Evolutionary conservation across 1,140 invertebrate species (phyloP), one percentile per base, ranked within the genome.

Genomic region (Euschistus heros): DNA sequence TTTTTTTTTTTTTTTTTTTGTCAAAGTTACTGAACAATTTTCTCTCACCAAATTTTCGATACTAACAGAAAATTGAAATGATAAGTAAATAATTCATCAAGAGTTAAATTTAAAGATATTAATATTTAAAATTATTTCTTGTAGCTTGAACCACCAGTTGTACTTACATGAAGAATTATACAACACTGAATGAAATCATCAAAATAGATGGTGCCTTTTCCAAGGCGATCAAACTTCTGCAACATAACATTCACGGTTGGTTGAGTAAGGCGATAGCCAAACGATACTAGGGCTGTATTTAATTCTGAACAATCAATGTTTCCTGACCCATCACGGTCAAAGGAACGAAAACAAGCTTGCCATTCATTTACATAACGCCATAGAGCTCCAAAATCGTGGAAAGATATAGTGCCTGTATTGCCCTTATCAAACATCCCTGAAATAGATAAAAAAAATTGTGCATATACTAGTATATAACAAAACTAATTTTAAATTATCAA

Each of bases 281-380:
- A 98, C 57, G 86, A 86, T 17, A 84, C 89, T 0, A 99, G 76
- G 7, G 96, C 95, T 67, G 83, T 89, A 76, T 89, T 90, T 0
- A 99, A 75, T 79, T 99, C 96, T 67, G 83, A 78, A 73, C 82
- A 85, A 76, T 97, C 94, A 69, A 99, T 98, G 70, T 92, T 92
- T n/a, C 95, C 94, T 20, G 92, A 96, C 74, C 88, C 89, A 72
- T 99, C 96, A 54, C 86, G 80, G 75, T 99, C 96, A 77, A 96
- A 98, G 0, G 87, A 89, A 62, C 90, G 82, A 76, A 98, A 99
- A 74, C 92, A 96, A 70, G 87, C 88, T 76, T 97, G 92, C 94
- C 96, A 99, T 73, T 98, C 92, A n/a, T 89, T 93, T 0, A 98
- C 90, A 77, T 98, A 99, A 75, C 97, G 95, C 96, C 95, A 98